Percentiles rank a stretch among this genome's conserved stretches.
phyloP scores from a whole-genome alignment of 2,888 invertebrate genomes.

The Eilema griseolum region DNA sequence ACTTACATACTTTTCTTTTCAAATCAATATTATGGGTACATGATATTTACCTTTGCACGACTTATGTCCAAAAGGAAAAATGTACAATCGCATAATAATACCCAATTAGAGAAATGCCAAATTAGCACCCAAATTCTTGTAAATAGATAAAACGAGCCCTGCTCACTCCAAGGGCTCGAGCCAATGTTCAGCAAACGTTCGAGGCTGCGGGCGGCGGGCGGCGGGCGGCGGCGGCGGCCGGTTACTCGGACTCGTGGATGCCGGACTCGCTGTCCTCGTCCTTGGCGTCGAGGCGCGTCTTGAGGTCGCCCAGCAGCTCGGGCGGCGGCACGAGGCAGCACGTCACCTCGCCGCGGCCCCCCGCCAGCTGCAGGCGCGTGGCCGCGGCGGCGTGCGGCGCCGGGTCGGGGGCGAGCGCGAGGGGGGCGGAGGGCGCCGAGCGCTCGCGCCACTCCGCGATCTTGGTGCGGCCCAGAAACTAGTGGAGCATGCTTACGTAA shows the following conservation, averaged over 20 bases:
- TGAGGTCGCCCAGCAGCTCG: slow-evolving; percentile 79
- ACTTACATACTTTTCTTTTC: too few relatives aligned
- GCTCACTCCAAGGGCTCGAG: slow-evolving; percentile 6
- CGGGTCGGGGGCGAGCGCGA: too few relatives aligned
- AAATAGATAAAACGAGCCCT: slow-evolving; percentile 32
- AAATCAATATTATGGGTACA: too few relatives aligned
- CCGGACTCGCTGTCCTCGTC: slow-evolving; percentile 83
- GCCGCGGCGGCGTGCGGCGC: slow-evolving; percentile 40
- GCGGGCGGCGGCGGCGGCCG: neutral
- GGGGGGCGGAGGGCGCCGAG: slow-evolving; percentile 52
- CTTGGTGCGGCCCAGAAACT: slow-evolving; percentile 77
- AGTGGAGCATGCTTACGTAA: slow-evolving; percentile 98
- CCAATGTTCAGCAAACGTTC: neutral
- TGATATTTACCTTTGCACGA: too few relatives aligned
- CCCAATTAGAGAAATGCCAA: too few relatives aligned
- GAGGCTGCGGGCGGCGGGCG: neutral
- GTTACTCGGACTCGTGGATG: slow-evolving; percentile 81
- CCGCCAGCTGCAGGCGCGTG: slow-evolving; percentile 30
- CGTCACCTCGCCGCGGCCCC: slow-evolving; percentile 63
- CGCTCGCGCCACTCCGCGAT: slow-evolving; percentile 81
- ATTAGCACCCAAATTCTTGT: too few relatives aligned
- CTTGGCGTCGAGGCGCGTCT: slow-evolving; percentile 78
- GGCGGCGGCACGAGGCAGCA: slow-evolving; percentile 74
- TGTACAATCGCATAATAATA: too few relatives aligned
- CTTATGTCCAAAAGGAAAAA: too few relatives aligned